Base-by-base conservation (phyloP, 2,797 vertebrate genomes). In the Microctenopoma steveboyesi region DNA sequence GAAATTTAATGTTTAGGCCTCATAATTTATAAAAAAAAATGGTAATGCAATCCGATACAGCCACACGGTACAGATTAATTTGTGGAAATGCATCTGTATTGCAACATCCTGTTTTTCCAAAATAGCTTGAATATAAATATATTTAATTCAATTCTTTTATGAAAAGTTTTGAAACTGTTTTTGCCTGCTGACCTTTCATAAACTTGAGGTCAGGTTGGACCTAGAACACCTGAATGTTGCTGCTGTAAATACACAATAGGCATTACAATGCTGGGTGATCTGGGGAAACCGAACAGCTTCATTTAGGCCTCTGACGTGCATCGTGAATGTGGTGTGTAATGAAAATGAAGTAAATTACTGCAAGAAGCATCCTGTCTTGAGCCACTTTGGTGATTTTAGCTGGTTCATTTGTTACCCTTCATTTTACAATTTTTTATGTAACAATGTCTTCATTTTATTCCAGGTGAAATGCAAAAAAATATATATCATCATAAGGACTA, bases 401-500 rank as follows among this genome's bases (percentile, higher is more conserved):
- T 2, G 48, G 77, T 83, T 80, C 43, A 52, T 78, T 82, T 69
- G 22, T 60, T 27, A 49, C 62, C 33, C 33, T 53, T 69, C 18
- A 64, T 76, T 83, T 39, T 12, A 11, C 11, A 12, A 3, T 39
- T 39, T 39, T 39, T 83, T 69, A 60, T 83, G 30, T 64, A 67
- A 68, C 66, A 18, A 7, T 45, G 62, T 76, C 58, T 72, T 79
- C 66, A 12, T 69, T 76, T 79, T 75, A 59, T 69, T 78, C 61
- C 42, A 45, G 72, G 40, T 45, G 55, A 82, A 82, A 82, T 88
- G 73, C 55, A 74, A 74, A 74, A 48, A 25, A 11, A 46, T 30
- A 72, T 69, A 64, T 78, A 76, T 75, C 53, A 82, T 85, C 69
- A 89, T 86, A 71, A 83, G 67, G 18, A 40, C 81, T 81, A 77